Conservation (phyloP, 2,113 vertebrate genomes). For the Oncorhynchus mykiss region DNA sequence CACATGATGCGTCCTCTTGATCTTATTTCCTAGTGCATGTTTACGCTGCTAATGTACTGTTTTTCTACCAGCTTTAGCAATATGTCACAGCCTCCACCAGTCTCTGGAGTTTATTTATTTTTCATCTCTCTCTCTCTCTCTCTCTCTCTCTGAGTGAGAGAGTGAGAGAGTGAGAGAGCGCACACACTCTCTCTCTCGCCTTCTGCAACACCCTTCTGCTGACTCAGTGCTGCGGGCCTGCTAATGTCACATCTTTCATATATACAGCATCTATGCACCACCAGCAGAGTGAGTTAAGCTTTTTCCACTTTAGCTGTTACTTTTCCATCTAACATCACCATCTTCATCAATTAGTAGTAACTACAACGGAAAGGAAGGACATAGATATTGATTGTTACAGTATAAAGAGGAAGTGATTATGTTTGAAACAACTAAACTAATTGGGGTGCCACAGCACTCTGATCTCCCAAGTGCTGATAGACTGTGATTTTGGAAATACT, state of each 20-base stretch:
- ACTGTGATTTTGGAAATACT: background rate
- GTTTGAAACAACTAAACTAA: background rate
- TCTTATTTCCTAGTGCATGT: background rate
- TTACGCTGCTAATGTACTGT: too few relatives aligned
- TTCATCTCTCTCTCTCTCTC: background rate
- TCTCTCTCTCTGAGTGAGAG: background rate
- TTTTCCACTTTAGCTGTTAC: background rate
- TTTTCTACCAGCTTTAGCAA: background rate
- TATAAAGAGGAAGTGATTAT: background rate
- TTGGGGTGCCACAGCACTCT: background rate
- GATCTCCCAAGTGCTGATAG: background rate
- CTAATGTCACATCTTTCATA: conserved; percentile 50
- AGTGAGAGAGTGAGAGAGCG: too few relatives aligned
- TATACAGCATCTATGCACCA: conserved; percentile 37
- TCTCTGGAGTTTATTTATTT: background rate
- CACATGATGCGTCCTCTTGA: background rate
- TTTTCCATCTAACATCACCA: background rate
- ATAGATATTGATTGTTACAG: background rate
- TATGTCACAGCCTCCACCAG: background rate
- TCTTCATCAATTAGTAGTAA: background rate
- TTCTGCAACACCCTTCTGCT: conserved; percentile 30
- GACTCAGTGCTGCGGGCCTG: conserved; percentile 55
- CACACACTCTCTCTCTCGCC: conserved; percentile 27
- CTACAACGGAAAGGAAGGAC: background rate
- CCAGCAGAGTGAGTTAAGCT: conserved; percentile 25